Conservation (phyloP, 2,797 vertebrate species). For the Chiloscyllium punctatum region DNA sequence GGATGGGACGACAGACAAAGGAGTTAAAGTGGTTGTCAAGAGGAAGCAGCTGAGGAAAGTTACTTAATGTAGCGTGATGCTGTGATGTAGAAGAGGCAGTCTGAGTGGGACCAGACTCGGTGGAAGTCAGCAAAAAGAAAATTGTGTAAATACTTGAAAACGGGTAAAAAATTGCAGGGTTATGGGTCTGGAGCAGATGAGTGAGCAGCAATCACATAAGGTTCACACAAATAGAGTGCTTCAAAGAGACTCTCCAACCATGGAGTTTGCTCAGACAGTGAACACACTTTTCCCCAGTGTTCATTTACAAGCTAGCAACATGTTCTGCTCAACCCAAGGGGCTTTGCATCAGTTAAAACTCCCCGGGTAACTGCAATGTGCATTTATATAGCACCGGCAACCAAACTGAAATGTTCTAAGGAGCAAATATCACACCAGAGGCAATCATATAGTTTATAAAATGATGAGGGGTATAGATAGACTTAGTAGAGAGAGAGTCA, state of each 20-base stretch:
- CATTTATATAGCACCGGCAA: too few relatives aligned
- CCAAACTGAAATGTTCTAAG: too few relatives aligned
- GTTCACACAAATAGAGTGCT: not conserved
- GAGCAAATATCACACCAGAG: too few relatives aligned
- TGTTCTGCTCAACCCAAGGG: not conserved
- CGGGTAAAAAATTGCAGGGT: not conserved
- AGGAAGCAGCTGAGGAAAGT: not conserved
- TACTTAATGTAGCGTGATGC: not conserved
- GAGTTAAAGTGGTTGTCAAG: not conserved
- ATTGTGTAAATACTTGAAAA: not conserved
- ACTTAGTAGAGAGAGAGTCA: too few relatives aligned
- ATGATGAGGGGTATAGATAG: too few relatives aligned
- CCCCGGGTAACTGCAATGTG: not conserved
- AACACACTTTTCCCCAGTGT: too few relatives aligned
- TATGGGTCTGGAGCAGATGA: not conserved
- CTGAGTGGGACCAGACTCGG: not conserved
- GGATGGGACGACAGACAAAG: not conserved
- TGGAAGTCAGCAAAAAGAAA: not conserved
- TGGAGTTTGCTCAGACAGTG: too few relatives aligned
- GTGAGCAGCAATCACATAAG: not conserved
- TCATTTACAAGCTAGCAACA: too few relatives aligned
- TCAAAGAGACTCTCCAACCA: too few relatives aligned
- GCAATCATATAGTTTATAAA: too few relatives aligned
- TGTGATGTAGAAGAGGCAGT: not conserved
- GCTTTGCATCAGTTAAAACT: not conserved